These are phyloP conservation scores for Eupleurogrammus muticus DNA, from an alignment of 2,797 vertebrate species.

Conservation along the genomic window DNA sequence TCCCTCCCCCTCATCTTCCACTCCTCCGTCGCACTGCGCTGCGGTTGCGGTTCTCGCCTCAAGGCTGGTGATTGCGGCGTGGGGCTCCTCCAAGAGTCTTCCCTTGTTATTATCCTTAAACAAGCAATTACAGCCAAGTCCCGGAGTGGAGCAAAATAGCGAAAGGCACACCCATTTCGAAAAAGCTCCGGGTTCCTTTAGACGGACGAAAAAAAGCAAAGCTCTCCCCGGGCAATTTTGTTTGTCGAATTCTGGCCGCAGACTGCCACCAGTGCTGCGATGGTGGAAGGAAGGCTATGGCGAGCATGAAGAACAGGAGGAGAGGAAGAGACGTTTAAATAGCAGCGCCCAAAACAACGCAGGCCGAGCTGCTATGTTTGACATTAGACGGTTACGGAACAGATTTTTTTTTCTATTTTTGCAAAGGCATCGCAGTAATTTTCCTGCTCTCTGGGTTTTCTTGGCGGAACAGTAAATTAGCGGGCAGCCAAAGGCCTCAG, in stretches of 20 bases:
- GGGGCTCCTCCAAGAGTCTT: constrained; percentile 70
- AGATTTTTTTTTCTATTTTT: constrained; percentile 63
- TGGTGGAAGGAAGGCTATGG: constrained; percentile 58
- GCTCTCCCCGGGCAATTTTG: constrained; percentile 55
- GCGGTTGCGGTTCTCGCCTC: constrained; percentile 70
- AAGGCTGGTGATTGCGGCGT: constrained; percentile 73
- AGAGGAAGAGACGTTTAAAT: constrained; percentile 65
- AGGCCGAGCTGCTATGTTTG: constrained; percentile 61
- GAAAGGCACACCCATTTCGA: constrained; percentile 75
- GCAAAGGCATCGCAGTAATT: constrained; percentile 53
- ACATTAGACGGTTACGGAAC: constrained; percentile 62
- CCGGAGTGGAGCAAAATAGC: constrained; percentile 69
- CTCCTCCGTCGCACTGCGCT: constrained; percentile 60
- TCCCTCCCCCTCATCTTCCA: constrained; percentile 42
- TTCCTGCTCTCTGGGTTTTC: constrained; percentile 58
- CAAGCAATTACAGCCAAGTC: constrained; percentile 80
- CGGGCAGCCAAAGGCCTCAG: constrained; percentile 39
- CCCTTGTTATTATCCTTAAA: constrained; percentile 85
- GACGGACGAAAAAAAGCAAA: constrained; percentile 56
- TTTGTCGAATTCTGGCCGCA: constrained; percentile 56
- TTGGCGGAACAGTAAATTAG: constrained; percentile 52
- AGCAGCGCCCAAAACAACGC: constrained; percentile 52
- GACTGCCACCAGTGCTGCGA: constrained; percentile 41
- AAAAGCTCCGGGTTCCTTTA: constrained; percentile 67
- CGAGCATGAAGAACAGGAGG: constrained; percentile 43